Conservation (phyloP, 2,888 invertebrate genomes). For the Andrena hattorfiana region DNA sequence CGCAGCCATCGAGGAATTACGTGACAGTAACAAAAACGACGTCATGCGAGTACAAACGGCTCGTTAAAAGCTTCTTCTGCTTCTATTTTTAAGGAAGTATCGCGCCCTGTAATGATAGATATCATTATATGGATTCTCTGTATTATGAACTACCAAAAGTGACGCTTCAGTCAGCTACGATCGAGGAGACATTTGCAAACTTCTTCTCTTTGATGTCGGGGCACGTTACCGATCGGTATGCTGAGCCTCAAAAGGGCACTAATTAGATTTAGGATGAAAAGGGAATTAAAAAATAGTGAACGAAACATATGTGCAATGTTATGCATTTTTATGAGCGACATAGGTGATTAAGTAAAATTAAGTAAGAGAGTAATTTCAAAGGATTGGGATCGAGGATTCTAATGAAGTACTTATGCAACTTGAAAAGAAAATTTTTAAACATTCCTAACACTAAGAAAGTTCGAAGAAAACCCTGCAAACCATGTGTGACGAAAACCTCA, state of each 20-base stretch:
- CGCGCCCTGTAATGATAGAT: too few species aligned
- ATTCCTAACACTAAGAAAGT: background rate
- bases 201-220: background rate
- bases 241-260: background rate
- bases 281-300: background rate
- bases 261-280: background rate
- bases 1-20: background rate
- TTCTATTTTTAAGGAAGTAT: background rate
- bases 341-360: background rate
- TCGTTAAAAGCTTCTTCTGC: background rate
- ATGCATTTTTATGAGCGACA: background rate
- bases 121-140: too few species aligned
- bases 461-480: background rate
- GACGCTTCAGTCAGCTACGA: too few species aligned
- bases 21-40: background rate
- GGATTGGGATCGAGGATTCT: background rate
- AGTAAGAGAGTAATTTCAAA: background rate
- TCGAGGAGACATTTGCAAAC: background rate
- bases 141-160: too few species aligned
- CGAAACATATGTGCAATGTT: background rate
- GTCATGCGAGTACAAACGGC: background rate
- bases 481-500: background rate
- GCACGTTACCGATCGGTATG: constrained; percentile 31
- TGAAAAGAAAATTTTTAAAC: background rate
- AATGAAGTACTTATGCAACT: too few species aligned